A percentile compares a stretch with the other conserved stretches of the same genome.
phyloP scores from a whole-genome alignment of 2,797 vertebrate species.

The Trachops cirrhosus region DNA sequence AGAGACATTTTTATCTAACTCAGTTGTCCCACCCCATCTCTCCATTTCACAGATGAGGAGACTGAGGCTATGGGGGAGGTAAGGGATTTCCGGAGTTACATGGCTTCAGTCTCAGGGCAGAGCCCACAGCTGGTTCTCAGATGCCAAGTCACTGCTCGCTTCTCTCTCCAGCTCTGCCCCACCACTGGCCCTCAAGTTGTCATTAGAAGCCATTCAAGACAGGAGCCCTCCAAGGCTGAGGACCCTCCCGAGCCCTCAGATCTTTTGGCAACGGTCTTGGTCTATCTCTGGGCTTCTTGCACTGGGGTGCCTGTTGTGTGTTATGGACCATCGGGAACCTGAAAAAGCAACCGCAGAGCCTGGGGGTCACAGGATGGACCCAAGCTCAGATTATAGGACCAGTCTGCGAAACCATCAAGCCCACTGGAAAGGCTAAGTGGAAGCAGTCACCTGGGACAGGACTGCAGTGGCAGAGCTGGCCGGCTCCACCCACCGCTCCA shows the following conservation, averaged over 20 bases:
- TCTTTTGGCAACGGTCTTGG: not conserved
- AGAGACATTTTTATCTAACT: no score
- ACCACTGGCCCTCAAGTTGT: rapidly evolving
- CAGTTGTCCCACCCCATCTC: no score
- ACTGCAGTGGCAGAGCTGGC: not conserved
- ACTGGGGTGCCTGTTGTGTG: rapidly evolving
- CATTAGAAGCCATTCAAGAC: not conserved
- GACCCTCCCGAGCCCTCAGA: not conserved
- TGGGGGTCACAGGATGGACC: not conserved
- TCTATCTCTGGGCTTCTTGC: not conserved
- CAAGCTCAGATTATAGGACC: no score
- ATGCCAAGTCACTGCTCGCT: not conserved
- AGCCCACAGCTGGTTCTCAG: not conserved
- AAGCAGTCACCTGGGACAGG: no score
- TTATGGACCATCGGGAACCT: rapidly evolving
- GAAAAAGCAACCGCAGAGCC: not conserved
- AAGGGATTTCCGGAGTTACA: not conserved
- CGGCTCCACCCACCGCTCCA: not conserved
- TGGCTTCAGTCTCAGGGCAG: no score
- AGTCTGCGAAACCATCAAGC: not conserved
- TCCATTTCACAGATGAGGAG: no score
- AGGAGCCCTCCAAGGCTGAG: not conserved
- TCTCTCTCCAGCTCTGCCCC: not conserved
- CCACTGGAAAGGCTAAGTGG: not conserved
- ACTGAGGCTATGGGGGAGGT: not conserved